Base-by-base conservation (phyloP, 2,797 vertebrate genomes). In the Siniperca scherzeri region DNA sequence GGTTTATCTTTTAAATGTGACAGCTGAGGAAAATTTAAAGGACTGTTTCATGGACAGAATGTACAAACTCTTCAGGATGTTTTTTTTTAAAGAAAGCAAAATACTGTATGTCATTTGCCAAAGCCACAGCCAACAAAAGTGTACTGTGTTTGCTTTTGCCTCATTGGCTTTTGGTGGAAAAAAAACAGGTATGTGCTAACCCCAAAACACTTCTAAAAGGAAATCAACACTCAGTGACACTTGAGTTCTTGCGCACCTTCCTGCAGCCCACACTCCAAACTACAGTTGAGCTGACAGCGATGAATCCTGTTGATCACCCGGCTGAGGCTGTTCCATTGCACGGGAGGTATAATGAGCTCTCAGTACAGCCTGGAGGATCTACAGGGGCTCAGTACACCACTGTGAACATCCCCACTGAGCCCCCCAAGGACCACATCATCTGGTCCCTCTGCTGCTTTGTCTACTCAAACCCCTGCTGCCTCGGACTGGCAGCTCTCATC, bases 401-500 rank as follows among this genome's bases (percentile, higher is more conserved):
- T 1, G 44, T 88, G 68, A 57, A 27, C 64, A 19, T 87, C 10
- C 0, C 0, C n/a, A 0, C 19, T 4, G 82, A 88, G 9, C 75
- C 61, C 0, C 74, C 77, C 6, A 50, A 7, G 0, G 90, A 91
- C 77, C 40, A 90, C 79, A 14, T 93, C 30, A 33, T 91, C 78
- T 92, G 90, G 89, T 93, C 90, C 16, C 38, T 93, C 14, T 22
- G 5, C 46, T 44, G 7, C 50, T 74, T 87, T 0, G 0, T 40
- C 10, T 60, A 85, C 5, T 1, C 0, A 1, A 89, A 89, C 68
- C 46, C 46, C 1, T 80, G 0, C 10, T 90, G 88, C 46, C 83
- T 91, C 1, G 89, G 90, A 25, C 76, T 91, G 62, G 72, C 48
- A 0, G 91, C 91, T 8, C 19, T 93, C 9, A 77, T 88, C 40